Base-by-base conservation (phyloP, 2,113 vertebrate species). In the Lichenostomus cassidix region DNA sequence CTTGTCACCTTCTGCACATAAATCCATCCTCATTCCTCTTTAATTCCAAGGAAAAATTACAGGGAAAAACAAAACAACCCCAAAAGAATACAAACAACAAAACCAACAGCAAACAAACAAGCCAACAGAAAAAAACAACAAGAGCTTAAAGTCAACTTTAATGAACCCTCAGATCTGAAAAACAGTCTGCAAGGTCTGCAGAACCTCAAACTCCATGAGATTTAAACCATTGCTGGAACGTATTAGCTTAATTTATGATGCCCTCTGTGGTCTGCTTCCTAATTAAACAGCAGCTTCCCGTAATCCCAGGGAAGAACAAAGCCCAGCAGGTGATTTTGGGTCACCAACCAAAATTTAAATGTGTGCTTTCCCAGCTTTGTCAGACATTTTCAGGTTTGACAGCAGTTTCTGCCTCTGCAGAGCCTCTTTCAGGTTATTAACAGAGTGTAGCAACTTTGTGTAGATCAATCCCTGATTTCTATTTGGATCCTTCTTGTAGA, bases 391-490 rank as follows among this genome's bases (percentile, higher is more conserved):
- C 10, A 39, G 41, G 10, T 44, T n/a, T 62, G 10, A 55, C n/a
- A 70, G 29, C 29, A 56, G 3, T 1, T 88, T 29, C 42, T n/a
- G 25, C 22, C 87, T 3, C 22, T 49, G 41, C 49, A 73, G 37
- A 64, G 22, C 14, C 28, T 80, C 37, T 11, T 17, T 29, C 53
- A 33, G 18, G 14, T 47, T 42, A 39, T 3, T 58, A 22, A 47
- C 1, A 14, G 0, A 8, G 9, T 1, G 7, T 13, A 23, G 4
- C 7, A 64, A 23, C 12, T 15, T 25, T 0, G 7, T 1, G 12
- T 7, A 31, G 24, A 31, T 35, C 25, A 50, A 0, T 9, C 25
- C 31, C 28, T 23, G 17, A 12, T 41, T 71, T 63, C 49, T 80
- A 3, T 25, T 35, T 35, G 49, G 14, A 42, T 33, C 68, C 11